Conservation (phyloP, 2,113 vertebrate genomes). For the Sphaerodactylus townsendi region DNA sequence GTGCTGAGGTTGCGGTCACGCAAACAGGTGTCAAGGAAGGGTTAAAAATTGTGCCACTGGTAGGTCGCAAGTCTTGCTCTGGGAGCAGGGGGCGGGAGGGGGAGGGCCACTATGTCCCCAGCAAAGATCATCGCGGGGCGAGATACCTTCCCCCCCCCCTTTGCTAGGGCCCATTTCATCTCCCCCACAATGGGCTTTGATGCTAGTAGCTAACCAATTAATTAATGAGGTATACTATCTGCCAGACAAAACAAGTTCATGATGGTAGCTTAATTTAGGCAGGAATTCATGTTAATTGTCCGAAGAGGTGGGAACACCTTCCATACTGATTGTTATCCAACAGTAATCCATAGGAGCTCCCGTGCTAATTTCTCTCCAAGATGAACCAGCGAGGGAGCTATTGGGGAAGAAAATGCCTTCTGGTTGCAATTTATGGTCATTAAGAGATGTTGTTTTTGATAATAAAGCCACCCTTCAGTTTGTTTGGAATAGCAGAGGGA, state of each 20-base stretch:
- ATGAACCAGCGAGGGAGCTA: slow-evolving; percentile 9
- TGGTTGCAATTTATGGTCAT: background rate
- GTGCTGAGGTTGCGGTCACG: background rate
- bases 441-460: slow-evolving; percentile 45
- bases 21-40: background rate
- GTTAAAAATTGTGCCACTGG: background rate
- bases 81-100: no score
- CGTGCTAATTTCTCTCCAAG: slow-evolving; percentile 5
- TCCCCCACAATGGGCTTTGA: no score
- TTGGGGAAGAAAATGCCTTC: slow-evolving; percentile 45
- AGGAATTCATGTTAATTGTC: background rate
- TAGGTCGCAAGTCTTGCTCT: no score
- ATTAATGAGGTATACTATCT: no score
- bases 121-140: no score
- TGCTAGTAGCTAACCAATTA: no score
- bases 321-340: background rate
- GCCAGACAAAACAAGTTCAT: no score
- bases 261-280: background rate
- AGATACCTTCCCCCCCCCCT: no score
- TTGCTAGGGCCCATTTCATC: no score
- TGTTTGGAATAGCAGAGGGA: slow-evolving; percentile 43
- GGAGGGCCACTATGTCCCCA: no score
- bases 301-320: background rate
- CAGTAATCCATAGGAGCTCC: slow-evolving; percentile 15
- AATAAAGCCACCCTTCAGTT: slow-evolving; percentile 46